Percentiles rank a stretch among this genome's conserved stretches.
Conservation (phyloP, 1,140 invertebrate species). For the Aphelinus certus region DNA sequence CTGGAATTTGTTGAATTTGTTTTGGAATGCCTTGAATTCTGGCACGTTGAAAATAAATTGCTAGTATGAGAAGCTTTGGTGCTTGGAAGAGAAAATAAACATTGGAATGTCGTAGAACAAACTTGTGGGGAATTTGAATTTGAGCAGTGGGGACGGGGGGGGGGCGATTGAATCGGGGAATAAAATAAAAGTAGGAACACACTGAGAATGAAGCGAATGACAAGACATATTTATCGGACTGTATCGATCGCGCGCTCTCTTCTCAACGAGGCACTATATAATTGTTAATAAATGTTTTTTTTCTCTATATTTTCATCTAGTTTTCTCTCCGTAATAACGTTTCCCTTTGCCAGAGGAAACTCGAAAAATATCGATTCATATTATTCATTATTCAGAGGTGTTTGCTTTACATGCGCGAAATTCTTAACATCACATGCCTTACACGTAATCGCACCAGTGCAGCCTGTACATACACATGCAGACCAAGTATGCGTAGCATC, state of each 20-base stretch:
- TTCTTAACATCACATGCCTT: constrained; percentile 48
- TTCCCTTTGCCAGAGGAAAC: constrained; percentile 4
- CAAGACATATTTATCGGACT: too few relatives aligned
- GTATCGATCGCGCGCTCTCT: too few relatives aligned
- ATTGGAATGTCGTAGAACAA: constrained; percentile 31
- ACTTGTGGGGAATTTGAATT: constrained; percentile 1
- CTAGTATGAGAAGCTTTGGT: not conserved
- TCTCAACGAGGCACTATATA: too few relatives aligned
- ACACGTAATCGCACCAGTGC: constrained; percentile 35
- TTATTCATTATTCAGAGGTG: constrained; percentile 41
- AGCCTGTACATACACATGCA: not conserved
- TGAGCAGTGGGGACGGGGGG: not conserved
- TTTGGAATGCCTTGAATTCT: not conserved
- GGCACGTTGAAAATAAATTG: not conserved
- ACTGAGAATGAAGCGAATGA: too few relatives aligned
- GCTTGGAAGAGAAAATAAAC: constrained; percentile 4
- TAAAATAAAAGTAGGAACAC: not conserved
- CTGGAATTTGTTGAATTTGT: not conserved
- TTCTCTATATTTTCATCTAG: not conserved
- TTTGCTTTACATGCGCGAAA: constrained; percentile 30
- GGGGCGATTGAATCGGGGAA: too few relatives aligned
- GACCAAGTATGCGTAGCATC: constrained; percentile 18
- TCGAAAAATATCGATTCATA: constrained; percentile 44
- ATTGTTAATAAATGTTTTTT: too few relatives aligned
- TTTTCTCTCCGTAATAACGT: not conserved